Evolutionary conservation across 1,140 invertebrate genomes (phyloP).

Genomic region (Samia ricini): DNA sequence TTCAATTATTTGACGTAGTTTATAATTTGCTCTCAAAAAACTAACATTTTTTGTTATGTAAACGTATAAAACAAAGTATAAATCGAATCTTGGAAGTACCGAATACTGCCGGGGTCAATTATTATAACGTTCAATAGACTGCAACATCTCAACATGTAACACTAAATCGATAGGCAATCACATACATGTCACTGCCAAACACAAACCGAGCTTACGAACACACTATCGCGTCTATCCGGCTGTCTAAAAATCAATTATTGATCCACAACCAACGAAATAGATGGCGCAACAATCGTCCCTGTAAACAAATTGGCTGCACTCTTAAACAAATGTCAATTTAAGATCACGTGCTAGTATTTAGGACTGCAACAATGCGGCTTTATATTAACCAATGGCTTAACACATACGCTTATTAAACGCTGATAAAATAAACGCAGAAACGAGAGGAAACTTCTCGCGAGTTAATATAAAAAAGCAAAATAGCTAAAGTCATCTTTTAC

Average conservation of each 20-base stretch:
- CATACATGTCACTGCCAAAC: not conserved
- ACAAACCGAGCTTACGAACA: not conserved
- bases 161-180: not conserved
- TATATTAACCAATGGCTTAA: not conserved
- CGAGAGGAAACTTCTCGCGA: no score
- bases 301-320: conserved; percentile 8
- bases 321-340: conserved; percentile 6
- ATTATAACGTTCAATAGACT: no score
- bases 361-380: not conserved
- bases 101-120: no score
- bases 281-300: not conserved
- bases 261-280: not conserved
- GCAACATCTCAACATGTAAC: not conserved
- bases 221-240: not conserved
- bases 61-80: no score
- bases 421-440: not conserved
- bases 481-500: no score
- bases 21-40: no score
- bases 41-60: no score
- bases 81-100: no score
- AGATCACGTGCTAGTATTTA: conserved; percentile 1
- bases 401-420: not conserved
- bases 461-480: no score
- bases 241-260: conserved; percentile 7
- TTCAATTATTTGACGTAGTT: no score